A percentile compares a stretch with the other conserved stretches of the same genome.
These are phyloP conservation scores for Hystrix cristata DNA, from an alignment of 2,113 vertebrate species.

Conservation along the genomic window DNA sequence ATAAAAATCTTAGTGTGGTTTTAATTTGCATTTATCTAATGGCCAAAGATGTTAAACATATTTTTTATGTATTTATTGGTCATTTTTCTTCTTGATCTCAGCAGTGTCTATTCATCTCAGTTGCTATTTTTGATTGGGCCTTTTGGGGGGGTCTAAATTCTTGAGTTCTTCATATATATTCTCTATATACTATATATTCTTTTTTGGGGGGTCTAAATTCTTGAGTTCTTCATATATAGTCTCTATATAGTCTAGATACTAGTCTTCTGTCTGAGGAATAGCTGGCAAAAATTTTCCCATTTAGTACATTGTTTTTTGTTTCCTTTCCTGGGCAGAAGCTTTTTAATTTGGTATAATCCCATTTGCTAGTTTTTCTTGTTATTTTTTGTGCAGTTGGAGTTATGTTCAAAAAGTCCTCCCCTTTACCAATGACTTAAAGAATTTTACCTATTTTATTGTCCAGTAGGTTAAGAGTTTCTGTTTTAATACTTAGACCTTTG, in stretches of 20 bases:
- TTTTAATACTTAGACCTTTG: background rate
- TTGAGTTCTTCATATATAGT: background rate
- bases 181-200: too few relatives aligned
- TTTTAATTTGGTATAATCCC: background rate
- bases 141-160: background rate
- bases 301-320: background rate
- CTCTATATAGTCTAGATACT: background rate
- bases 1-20: background rate
- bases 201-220: background rate
- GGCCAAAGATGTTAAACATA: background rate
- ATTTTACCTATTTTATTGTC: background rate
- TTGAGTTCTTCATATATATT: background rate
- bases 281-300: background rate
- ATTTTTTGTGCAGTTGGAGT: background rate
- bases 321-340: background rate
- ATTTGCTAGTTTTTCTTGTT: background rate
- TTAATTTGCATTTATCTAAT: background rate
- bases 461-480: background rate
- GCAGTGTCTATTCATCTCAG: background rate
- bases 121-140: background rate
- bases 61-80: background rate
- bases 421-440: background rate
- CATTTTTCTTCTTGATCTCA: background rate
- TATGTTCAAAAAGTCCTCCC: background rate
- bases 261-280: background rate